Conservation (phyloP, 1,140 invertebrate genomes). For the Steinernema khuongi region DNA sequence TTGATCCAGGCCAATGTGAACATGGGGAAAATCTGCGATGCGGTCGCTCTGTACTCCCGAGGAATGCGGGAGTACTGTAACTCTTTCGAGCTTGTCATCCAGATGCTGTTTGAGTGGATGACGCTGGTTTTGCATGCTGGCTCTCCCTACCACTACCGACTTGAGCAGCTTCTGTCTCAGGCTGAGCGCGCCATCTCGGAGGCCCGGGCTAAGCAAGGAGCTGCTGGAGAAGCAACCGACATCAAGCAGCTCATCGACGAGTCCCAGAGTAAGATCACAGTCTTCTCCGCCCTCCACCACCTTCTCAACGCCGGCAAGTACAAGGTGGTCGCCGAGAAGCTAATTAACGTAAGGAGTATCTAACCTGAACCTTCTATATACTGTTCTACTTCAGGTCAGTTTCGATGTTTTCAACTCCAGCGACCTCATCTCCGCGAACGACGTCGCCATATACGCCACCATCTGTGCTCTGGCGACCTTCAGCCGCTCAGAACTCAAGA, state of each 20-base stretch:
- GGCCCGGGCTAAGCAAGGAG: conserved; percentile 25
- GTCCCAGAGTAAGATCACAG: conserved; percentile 76
- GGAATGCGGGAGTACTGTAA: conserved; percentile 92
- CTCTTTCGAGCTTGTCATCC: conserved; percentile 91
- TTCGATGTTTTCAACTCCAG: conserved; percentile 94
- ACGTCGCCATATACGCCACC: conserved; percentile 92
- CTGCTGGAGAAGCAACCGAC: conserved; percentile 50
- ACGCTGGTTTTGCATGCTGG: conserved; percentile 68
- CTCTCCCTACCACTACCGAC: conserved; percentile 8
- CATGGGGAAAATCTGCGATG: conserved; percentile 90
- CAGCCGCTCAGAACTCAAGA: conserved; percentile 85
- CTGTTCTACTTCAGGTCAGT: conserved; percentile 67
- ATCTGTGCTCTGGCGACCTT: conserved; percentile 93
- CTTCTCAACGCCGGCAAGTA: conserved; percentile 88
- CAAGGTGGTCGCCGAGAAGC: conserved; percentile 88
- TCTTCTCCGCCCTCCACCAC: conserved; percentile 79
- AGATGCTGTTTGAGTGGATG: conserved; percentile 97
- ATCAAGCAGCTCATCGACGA: conserved; percentile 53
- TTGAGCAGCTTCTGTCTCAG: not conserved
- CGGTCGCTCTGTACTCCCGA: conserved; percentile 90
- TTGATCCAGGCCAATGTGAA: conserved; percentile 96
- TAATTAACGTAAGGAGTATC: conserved; percentile 65
- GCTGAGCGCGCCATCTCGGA: conserved; percentile 34
- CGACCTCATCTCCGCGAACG: conserved; percentile 60
- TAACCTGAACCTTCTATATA: not conserved